phyloP scores from a whole-genome alignment of 2,888 invertebrate species.

The Lepidocyrtoides sp. region DNA sequence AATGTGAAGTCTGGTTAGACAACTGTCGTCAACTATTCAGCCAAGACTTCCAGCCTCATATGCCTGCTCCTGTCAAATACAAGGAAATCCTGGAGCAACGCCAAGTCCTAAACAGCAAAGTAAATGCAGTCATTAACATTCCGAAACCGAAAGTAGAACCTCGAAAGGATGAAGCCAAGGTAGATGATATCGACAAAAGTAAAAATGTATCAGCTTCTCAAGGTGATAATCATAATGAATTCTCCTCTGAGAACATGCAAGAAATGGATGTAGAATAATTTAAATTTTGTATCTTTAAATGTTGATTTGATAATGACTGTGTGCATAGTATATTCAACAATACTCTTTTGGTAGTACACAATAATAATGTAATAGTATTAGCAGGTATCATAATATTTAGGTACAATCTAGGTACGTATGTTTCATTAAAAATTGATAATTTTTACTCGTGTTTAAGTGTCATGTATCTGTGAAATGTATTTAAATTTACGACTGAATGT shows the following conservation, averaged over 20 bases:
- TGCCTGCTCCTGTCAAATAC: conserved; percentile 73
- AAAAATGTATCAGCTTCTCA: conserved; percentile 73
- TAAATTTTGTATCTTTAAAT: no score
- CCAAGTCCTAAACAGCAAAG: conserved; percentile 87
- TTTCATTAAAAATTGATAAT: no score
- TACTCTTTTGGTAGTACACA: no score
- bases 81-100: conserved; percentile 86
- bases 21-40: conserved; percentile 88
- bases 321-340: no score
- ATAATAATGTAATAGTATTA: no score
- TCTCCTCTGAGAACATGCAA: conserved; percentile 83
- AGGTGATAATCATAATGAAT: conserved; percentile 56
- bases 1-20: conserved; percentile 94
- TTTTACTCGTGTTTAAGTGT: no score
- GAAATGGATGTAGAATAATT: conserved; percentile 87
- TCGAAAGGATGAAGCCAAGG: conserved; percentile 87
- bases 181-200: conserved; percentile 60
- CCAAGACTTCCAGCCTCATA: conserved; percentile 49
- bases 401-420: no score
- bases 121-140: conserved; percentile 93
- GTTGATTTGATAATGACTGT: no score
- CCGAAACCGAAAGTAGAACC: conserved; percentile 92
- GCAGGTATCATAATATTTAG: no score
- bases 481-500: no score
- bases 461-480: no score